Base-by-base conservation (phyloP, 2,888 invertebrate genomes). In the Anodontia alba region DNA sequence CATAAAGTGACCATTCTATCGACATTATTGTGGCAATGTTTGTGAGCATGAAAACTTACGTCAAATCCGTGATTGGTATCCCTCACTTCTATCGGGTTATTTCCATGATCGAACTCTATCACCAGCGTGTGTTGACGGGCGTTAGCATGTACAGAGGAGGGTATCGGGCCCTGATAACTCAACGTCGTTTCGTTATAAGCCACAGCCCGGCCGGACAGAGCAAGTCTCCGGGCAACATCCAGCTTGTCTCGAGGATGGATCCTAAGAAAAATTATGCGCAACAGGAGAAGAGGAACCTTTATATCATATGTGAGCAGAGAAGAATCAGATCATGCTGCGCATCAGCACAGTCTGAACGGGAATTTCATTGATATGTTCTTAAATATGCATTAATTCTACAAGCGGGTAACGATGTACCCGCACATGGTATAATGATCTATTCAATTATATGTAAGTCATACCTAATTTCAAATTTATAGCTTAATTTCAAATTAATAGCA, bases 241-340 rank as follows among this genome's bases (percentile, higher is more conserved):
- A 87, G 87, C 76, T 93, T 93, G 83, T 89, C 86, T 8, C 91
- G 85, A 1, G 92, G 91, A 82, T 92, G 92, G 29, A 92, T 89
- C 17, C 92, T 92, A 78, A 31, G n/a, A 33, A 31, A 26, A 68
- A 12, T 7, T 5, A 38, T 38, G 5, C 38, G 5, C 5, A 38
- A 38, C 31, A 31, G 8, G 66, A 29, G 7, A 26, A 66, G 23
- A 15, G 12, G 12, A 46, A 46, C 17, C 12, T 54, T 54, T 54
- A 54, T 23, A n/a, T n/a, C 5, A 23, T 17, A 23, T 54, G 5
- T 54, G 38, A 38, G 38, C 38, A 8, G 5, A 38, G 38, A 38
- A n/a, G n/a, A 8, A 38, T 38, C 38, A 38, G 7, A 38, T n/a
- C 38, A 8, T 38, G 38, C 38, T 38, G 38, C 5, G 7, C 12